Conservation (phyloP, 2,113 vertebrate genomes). For the Rhadina sibilatrix region DNA sequence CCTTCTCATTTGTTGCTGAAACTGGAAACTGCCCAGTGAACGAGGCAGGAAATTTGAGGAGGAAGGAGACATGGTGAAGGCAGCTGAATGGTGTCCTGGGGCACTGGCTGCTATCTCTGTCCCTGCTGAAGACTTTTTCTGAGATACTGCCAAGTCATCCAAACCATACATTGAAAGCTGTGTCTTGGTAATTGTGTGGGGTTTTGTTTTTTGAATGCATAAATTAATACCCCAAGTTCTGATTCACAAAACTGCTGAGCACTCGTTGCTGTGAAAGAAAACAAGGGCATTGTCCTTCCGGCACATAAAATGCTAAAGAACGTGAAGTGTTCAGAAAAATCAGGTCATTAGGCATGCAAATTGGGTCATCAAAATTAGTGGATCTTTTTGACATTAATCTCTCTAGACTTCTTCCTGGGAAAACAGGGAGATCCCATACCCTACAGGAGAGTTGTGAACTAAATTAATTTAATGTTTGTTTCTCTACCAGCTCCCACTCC, state of each 20-base stretch:
- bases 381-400: slow-evolving; percentile 71
- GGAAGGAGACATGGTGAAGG: slow-evolving; percentile 26
- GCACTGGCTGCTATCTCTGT: slow-evolving; percentile 15
- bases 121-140: slow-evolving; percentile 20
- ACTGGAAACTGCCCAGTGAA: slow-evolving; percentile 17
- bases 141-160: slow-evolving; percentile 44
- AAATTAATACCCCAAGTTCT: slow-evolving; percentile 39
- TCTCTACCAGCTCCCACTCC: slow-evolving; percentile 33
- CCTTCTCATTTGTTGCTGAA: neutral
- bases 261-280: slow-evolving; percentile 10
- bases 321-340: slow-evolving; percentile 44
- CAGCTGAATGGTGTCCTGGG: slow-evolving; percentile 57
- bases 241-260: slow-evolving; percentile 41
- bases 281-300: slow-evolving; percentile 60
- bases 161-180: slow-evolving; percentile 16
- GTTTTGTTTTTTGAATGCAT: slow-evolving; percentile 23
- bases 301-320: slow-evolving; percentile 39
- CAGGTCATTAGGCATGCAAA: slow-evolving; percentile 67
- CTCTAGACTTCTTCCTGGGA: slow-evolving; percentile 60
- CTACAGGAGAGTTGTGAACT: slow-evolving; percentile 69
- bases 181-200: neutral
- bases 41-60: slow-evolving; percentile 4
- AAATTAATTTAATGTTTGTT: slow-evolving; percentile 71
- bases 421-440: slow-evolving; percentile 67
- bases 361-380: slow-evolving; percentile 71